phyloP scores from a whole-genome alignment of 2,797 vertebrate genomes.

The Sardinella longiceps region DNA sequence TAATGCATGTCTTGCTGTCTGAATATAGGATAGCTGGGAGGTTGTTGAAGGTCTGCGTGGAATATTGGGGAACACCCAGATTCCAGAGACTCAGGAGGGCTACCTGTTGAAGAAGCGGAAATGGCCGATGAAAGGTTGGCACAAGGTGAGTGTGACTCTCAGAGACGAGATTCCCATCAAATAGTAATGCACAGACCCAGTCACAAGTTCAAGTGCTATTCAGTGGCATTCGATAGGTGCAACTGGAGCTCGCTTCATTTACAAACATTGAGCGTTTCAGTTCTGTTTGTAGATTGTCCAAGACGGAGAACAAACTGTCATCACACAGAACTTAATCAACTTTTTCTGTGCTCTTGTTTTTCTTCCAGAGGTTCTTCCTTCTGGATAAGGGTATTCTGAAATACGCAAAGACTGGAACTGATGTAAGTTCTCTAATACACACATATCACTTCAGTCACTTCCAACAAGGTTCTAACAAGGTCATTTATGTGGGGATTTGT shows the following conservation, averaged over 20 bases:
- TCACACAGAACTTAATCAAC: background rate
- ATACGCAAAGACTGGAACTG: slow-evolving; percentile 86
- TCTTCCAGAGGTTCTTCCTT: slow-evolving; percentile 89
- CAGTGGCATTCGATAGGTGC: background rate
- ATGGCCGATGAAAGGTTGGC: slow-evolving; percentile 99
- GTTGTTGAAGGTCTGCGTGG: slow-evolving; percentile 91
- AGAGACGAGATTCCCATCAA: background rate
- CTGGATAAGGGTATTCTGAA: slow-evolving; percentile 94
- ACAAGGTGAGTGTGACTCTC: slow-evolving; percentile 80
- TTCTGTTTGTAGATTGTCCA: background rate
- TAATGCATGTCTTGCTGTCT: slow-evolving; percentile 5
- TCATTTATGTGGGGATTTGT: slow-evolving; percentile 19
- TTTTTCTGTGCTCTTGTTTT: slow-evolving; percentile 24
- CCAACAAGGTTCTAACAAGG: background rate
- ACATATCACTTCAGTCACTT: background rate
- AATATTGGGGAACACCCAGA: slow-evolving; percentile 80
- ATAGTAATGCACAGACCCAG: slow-evolving; percentile 1
- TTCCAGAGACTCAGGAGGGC: slow-evolving; percentile 87
- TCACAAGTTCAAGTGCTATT: slow-evolving; percentile 7
- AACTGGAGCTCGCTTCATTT: background rate
- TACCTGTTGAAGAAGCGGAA: slow-evolving; percentile 95
- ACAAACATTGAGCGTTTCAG: background rate
- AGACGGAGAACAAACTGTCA: background rate
- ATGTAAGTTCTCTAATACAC: slow-evolving; percentile 78
- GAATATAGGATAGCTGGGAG: slow-evolving; percentile 92